These are phyloP conservation scores for Clepsis dumicolana DNA, from an alignment of 2,888 invertebrate genomes.

Conservation along the genomic window DNA sequence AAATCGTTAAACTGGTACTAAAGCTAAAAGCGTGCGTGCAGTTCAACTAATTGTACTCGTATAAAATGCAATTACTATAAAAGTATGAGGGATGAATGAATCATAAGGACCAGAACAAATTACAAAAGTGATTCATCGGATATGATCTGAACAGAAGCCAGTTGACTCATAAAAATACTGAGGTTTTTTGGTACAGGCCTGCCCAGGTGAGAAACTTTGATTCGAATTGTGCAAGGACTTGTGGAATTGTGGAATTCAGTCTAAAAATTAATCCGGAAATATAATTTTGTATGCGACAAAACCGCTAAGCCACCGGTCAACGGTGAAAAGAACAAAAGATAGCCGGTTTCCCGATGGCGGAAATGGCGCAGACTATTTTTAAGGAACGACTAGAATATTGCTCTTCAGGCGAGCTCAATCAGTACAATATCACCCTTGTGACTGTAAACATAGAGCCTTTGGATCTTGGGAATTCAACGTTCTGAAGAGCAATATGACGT, in stretches of 20 bases:
- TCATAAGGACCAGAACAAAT: slow-evolving; percentile 24
- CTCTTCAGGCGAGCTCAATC: slow-evolving; percentile 52
- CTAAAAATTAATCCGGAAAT: slow-evolving; percentile 33
- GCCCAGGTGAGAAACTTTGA: slow-evolving; percentile 12
- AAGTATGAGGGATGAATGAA: slow-evolving; percentile 33
- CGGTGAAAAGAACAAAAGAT: slow-evolving; percentile 72
- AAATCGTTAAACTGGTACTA: slow-evolving; percentile 15
- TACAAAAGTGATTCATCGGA: slow-evolving; percentile 28
- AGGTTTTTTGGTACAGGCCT: slow-evolving; percentile 1
- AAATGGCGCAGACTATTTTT: slow-evolving; percentile 80
- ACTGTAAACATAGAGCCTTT: slow-evolving; percentile 50
- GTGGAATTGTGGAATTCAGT: slow-evolving; percentile 1
- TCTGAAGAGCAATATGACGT: slow-evolving; percentile 49
- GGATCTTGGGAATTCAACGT: slow-evolving; percentile 38
- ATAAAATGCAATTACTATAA: slow-evolving; percentile 5
- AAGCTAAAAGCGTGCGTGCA: slow-evolving; percentile 26
- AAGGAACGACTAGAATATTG: slow-evolving; percentile 68
- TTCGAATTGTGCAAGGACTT: not conserved
- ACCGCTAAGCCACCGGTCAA: slow-evolving; percentile 58
- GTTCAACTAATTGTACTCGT: slow-evolving; percentile 7
- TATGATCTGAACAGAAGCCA: slow-evolving; percentile 23
- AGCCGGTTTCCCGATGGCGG: slow-evolving; percentile 75
- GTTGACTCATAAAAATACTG: slow-evolving; percentile 25
- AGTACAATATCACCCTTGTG: slow-evolving; percentile 66
- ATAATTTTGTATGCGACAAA: slow-evolving; percentile 48